Evolutionary conservation across 2,888 invertebrate species (phyloP), one percentile per base, ranked within the genome.

Genomic region (Luperina nickerlii): DNA sequence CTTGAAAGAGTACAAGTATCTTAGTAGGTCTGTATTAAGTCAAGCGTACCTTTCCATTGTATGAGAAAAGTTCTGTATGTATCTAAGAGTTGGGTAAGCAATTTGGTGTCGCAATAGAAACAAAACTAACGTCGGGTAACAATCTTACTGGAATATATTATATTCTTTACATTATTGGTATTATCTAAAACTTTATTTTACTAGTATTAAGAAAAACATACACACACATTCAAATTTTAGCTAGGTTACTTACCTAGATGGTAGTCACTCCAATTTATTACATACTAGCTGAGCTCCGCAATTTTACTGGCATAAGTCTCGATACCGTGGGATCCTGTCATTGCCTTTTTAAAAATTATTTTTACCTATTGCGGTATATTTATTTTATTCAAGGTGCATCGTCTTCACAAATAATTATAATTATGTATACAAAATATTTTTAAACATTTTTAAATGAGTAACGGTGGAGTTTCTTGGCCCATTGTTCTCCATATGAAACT

Each of bases 61-160:
- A 76, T 79, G 78, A 79, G 79, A 79, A 88, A 88, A 87, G 78
- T 85, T 86, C 20, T 51, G 71, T 79, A 27, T 76, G 68, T 79
- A 73, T 78, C 66, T 74, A 80, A 72, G 78, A 81, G 71, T 81
- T 72, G 65, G 32, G 74, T 75, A 72, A 86, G 67, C 79, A 72
- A 79, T 82, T 80, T 65, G 57, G 74, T 79, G 42, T 84, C 70
- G 65, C 74, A 73, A 81, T 62, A 65, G 68, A 77, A 81, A 85
- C 85, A 87, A 84, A 87, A 72, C 63, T 68, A 63, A 62, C 18
- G 63, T 74, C 48, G 57, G 63, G 60, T 79, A 74, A 79, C 63
- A 38, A 42, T 45, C 38, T 63, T 73, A 66, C 38, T 20, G n/a
- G 32, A 69, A 75, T 76, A 70, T 66, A 66, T 9, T 67, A 45